Conservation (phyloP, 2,888 invertebrate genomes). For the Clunio marinus region DNA sequence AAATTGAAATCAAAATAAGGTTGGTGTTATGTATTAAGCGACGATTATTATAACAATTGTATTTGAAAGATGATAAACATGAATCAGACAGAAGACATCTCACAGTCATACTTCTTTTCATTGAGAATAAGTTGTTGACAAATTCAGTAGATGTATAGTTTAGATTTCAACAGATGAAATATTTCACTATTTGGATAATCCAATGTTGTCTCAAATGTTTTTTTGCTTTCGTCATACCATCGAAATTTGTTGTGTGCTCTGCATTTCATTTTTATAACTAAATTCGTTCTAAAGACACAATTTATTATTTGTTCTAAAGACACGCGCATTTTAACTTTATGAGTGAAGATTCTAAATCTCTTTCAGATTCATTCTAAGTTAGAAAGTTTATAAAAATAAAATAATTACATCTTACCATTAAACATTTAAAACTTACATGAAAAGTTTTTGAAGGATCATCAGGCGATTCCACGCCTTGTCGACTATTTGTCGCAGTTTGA, state of each 20-base stretch:
- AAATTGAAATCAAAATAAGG: conserved; percentile 18
- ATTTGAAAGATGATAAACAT: background rate
- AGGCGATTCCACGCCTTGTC: background rate
- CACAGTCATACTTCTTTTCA: no score
- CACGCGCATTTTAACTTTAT: no score
- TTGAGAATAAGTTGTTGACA: background rate
- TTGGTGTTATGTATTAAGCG: background rate
- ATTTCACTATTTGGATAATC: no score
- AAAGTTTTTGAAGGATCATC: conserved; percentile 22
- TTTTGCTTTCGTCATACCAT: no score
- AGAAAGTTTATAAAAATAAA: no score
- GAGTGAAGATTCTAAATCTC: no score
- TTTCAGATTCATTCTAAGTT: no score
- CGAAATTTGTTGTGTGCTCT: no score
- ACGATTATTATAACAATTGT: conserved; percentile 6
- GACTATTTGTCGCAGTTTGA: background rate
- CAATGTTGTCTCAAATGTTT: background rate
- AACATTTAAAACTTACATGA: conserved; percentile 25
- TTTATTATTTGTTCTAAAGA: no score
- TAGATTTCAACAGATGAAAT: background rate
- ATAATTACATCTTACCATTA: no score
- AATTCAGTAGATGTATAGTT: background rate
- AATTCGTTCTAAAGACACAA: no score
- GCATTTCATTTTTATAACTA: no score
- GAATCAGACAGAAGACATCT: conserved; percentile 2